Percentiles rank a stretch among this genome's conserved stretches.
phyloP scores from a whole-genome alignment of 2,888 invertebrate species.

The Pristionchus entomophagus region DNA sequence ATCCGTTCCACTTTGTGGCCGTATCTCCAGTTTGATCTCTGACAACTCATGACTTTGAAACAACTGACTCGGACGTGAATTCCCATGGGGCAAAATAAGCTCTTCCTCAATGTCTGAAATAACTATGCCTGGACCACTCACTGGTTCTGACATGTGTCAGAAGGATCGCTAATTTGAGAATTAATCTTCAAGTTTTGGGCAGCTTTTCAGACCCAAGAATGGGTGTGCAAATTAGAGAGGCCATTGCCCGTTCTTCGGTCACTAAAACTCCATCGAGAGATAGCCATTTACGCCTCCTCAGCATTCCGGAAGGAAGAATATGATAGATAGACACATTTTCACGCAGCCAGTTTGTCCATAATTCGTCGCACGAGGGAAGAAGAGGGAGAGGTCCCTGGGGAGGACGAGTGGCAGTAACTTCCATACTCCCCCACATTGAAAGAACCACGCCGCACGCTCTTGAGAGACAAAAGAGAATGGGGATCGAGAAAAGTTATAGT shows the following conservation, averaged over 20 bases:
- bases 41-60: background rate
- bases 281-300: background rate
- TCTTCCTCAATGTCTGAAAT: background rate
- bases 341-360: constrained; percentile 19
- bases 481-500: too few species aligned
- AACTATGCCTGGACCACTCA: background rate
- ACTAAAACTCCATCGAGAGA: too few species aligned
- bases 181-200: too few species aligned
- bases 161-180: too few species aligned
- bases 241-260: too few species aligned
- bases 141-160: background rate
- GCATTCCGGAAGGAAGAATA: background rate
- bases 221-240: too few species aligned
- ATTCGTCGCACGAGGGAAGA: background rate
- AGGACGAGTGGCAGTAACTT: too few species aligned
- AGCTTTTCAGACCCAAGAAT: too few species aligned
- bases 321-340: background rate
- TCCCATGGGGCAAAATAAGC: constrained; percentile 1
- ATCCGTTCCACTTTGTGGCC: background rate
- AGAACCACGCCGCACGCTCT: too few species aligned
- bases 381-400: background rate
- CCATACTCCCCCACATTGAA: too few species aligned
- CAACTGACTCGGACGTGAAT: background rate
- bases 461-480: too few species aligned
- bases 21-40: background rate